These are phyloP conservation scores for Caenorhabditis sp. DNA, from an alignment of 2,888 invertebrate genomes.

Conservation along the genomic window DNA sequence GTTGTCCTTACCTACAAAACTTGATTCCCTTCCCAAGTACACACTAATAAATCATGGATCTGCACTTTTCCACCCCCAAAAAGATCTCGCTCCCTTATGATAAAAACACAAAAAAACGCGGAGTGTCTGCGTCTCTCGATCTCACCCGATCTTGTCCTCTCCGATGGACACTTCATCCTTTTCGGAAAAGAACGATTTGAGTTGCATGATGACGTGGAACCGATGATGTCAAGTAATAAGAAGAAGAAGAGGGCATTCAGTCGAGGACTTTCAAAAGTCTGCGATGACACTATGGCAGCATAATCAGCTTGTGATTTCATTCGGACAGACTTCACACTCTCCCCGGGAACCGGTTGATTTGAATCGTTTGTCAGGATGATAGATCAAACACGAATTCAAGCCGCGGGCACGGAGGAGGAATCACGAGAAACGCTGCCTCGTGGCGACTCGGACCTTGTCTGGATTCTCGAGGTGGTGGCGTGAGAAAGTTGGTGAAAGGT, in stretches of 20 bases:
- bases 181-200: conserved; percentile 36
- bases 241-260: conserved; percentile 23
- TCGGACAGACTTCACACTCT: background rate
- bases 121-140: conserved; percentile 22
- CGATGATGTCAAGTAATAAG: conserved; percentile 30
- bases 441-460: too few relatives aligned
- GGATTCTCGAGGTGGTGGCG: too few relatives aligned
- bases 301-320: conserved; percentile 16
- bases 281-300: background rate
- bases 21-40: conserved; percentile 17
- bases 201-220: conserved; percentile 34
- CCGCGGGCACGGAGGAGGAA: too few relatives aligned
- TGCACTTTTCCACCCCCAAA: conserved; percentile 27
- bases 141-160: conserved; percentile 43
- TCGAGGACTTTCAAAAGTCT: conserved; percentile 30
- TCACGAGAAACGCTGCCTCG: too few relatives aligned
- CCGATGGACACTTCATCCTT: conserved; percentile 43
- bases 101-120: too few relatives aligned
- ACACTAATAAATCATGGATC: conserved; percentile 13
- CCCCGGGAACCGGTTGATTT: conserved; percentile 17
- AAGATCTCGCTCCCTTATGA: too few relatives aligned
- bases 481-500: too few relatives aligned
- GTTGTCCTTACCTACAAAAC: too few relatives aligned
- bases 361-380: conserved; percentile 24
- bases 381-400: too few relatives aligned